Evolutionary conservation across 2,113 vertebrate genomes (phyloP).

Genomic region (Sialia sialis): DNA sequence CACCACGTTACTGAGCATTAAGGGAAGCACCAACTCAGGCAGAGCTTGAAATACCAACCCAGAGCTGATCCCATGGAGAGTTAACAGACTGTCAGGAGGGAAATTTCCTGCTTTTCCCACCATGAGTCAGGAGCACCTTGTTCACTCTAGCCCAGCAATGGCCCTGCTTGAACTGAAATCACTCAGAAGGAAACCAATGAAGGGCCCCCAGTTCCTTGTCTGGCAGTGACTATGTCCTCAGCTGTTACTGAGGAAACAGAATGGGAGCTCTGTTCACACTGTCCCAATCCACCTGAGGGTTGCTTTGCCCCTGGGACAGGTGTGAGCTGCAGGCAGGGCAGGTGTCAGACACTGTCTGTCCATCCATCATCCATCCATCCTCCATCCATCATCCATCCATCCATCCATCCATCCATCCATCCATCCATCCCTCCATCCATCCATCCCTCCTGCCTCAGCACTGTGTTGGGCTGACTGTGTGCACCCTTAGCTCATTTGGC

Average conservation of each 20-base stretch:
- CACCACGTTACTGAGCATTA: background rate
- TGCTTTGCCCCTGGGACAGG: background rate
- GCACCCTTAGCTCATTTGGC: background rate
- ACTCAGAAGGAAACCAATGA: background rate
- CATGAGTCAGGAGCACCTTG: background rate
- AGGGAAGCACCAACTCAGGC: background rate
- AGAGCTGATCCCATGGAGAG: background rate
- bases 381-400: background rate
- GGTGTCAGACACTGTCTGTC: too few relatives aligned
- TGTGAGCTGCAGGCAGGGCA: too few relatives aligned
- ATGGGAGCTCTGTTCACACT: background rate
- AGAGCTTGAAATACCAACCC: background rate
- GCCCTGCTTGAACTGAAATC: background rate
- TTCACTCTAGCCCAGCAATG: background rate
- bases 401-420: background rate
- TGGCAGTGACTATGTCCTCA: background rate
- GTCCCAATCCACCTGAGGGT: fast-evolving
- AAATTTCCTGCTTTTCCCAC: background rate
- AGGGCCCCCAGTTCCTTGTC: background rate
- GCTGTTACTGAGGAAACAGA: background rate
- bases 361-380: background rate
- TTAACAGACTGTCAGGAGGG: background rate
- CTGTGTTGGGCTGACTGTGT: background rate
- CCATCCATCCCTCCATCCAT: background rate
- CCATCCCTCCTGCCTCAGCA: background rate